phyloP scores from a whole-genome alignment of 2,797 vertebrate genomes.

The Amblyopsis hoosieri region DNA sequence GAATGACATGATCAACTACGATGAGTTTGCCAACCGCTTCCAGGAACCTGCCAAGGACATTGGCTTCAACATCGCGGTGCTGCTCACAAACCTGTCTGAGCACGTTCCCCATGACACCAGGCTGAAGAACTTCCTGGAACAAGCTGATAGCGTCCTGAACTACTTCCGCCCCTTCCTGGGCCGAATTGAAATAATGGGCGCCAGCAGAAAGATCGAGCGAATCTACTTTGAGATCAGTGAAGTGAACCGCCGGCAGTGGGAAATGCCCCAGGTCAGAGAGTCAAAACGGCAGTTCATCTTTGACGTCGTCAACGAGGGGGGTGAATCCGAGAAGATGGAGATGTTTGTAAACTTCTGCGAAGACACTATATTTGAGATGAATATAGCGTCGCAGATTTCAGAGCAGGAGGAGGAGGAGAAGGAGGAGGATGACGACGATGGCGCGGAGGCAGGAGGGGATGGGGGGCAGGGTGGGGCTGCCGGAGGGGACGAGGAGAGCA shows the following conservation, averaged over 20 bases:
- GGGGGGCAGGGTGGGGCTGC: constrained; percentile 49
- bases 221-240: constrained; percentile 98
- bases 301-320: constrained; percentile 95
- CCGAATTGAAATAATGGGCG: constrained; percentile 95
- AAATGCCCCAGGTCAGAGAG: constrained; percentile 97
- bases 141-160: constrained; percentile 90
- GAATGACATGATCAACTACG: constrained; percentile 96
- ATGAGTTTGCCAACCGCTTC: constrained; percentile 91
- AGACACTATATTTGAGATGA: constrained; percentile 99
- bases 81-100: constrained; percentile 93
- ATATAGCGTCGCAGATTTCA: constrained; percentile 93
- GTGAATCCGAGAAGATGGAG: constrained; percentile 97
- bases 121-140: constrained; percentile 87
- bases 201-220: constrained; percentile 91
- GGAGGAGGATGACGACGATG: constrained; percentile 79
- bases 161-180: constrained; percentile 94
- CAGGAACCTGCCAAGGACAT: constrained; percentile 96
- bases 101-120: constrained; percentile 93
- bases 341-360: constrained; percentile 98
- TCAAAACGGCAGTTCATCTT: constrained; percentile 98
- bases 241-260: constrained; percentile 94
- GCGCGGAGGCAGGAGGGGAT: constrained; percentile 61
- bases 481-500: constrained; percentile 74
- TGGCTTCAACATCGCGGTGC: constrained; percentile 94
- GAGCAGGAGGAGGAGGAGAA: constrained; percentile 88